Base-by-base conservation (phyloP, 1,140 invertebrate genomes). In the Drosophila arizonae region DNA sequence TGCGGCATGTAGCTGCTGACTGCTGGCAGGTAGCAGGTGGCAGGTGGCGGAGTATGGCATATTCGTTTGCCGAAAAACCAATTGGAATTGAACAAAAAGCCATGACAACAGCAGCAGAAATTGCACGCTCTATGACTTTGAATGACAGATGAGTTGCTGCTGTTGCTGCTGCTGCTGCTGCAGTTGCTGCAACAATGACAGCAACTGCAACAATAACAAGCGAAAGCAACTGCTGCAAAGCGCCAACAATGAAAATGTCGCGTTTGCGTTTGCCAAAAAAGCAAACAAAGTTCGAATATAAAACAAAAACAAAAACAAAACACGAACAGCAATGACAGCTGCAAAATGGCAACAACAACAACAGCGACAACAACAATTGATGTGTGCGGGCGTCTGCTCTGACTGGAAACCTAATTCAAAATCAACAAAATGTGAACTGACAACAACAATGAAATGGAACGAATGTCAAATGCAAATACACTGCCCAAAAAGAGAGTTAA, bases 51-150 rank as follows among this genome's bases (percentile, higher is more conserved):
- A 6, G 72, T 67, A 57, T 73, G 73, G 69, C 73, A 48, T 6
- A 30, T 30, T 30, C 4, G 28, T 6, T 30, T 30, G 28, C 6
- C 28, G 28, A 76, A 76, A 45, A 17, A 17, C 36, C 10, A 85
- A 86, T 78, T 78, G 82, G 57, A 78, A 87, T 86, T 86, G 82
- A 79, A 81, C 87, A 86, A 87, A 86, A 86, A 86, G 81, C 76
- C 78, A 87, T 81, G 81, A 81, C 74, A 81, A 85, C 81, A 63
- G 78, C 11, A 46, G 11, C 43, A 66, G 75, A 85, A 78, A 86
- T 81, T 86, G 81, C 81, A 85, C 56, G 81, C 82, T 65, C 48
- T 63, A 55, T 87, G 82, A 88, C 82, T 87, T 87, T 87, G 82
- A 87, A 87, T 87, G 82, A 87, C 82, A 87, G 84, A 87, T 87